Percentiles rank a stretch among this genome's conserved stretches.
These are phyloP conservation scores for Nezara viridula DNA, from an alignment of 2,888 invertebrate species.

Conservation along the genomic window DNA sequence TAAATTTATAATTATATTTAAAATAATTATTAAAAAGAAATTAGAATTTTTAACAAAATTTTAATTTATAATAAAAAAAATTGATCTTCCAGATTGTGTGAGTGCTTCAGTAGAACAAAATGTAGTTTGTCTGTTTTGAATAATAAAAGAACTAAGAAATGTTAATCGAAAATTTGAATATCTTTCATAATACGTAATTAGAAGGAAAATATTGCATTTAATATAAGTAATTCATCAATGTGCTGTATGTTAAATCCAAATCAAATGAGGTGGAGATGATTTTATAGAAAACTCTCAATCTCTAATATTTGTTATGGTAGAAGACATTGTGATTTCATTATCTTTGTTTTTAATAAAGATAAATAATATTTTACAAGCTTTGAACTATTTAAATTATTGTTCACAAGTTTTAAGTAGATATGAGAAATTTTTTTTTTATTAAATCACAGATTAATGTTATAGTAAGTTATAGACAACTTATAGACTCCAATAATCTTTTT, in stretches of 20 bases:
- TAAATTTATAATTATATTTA: background rate
- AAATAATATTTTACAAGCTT: background rate
- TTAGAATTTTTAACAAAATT: background rate
- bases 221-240: background rate
- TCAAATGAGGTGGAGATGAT: background rate
- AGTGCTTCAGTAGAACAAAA: constrained; percentile 12
- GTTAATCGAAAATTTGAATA: background rate
- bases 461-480: background rate
- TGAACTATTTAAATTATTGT: background rate
- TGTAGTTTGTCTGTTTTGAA: background rate
- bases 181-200: constrained; percentile 17
- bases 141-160: background rate
- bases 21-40: background rate
- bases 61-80: background rate
- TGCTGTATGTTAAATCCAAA: background rate
- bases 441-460: background rate
- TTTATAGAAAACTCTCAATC: background rate
- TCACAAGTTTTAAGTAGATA: background rate
- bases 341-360: background rate
- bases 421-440: too few relatives aligned
- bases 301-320: background rate
- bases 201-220: constrained; percentile 12
- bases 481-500: background rate
- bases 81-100: background rate
- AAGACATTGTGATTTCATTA: background rate